Evolutionary conservation across 2,113 vertebrate genomes (phyloP).

Genomic region (Cololabis saira): DNA sequence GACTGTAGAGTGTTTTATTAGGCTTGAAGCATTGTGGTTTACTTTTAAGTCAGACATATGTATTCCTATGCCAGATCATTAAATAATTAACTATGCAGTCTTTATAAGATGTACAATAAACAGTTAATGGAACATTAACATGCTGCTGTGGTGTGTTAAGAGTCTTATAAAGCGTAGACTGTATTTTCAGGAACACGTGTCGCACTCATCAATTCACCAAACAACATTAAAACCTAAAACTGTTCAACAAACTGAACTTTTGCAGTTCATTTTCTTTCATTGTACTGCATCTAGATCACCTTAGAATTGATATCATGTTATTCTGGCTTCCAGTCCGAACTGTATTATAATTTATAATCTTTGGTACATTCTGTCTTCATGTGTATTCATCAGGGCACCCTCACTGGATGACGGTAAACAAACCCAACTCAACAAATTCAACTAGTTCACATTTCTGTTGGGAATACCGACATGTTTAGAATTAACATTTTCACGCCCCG

Average conservation of each 20-base stretch:
- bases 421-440: slow-evolving; percentile 56
- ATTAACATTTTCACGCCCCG: slow-evolving; percentile 62
- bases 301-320: not conserved
- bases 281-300: not conserved
- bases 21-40: slow-evolving; percentile 22
- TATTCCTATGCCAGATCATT: too few species aligned
- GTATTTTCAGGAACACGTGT: too few species aligned
- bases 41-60: not conserved
- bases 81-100: too few species aligned
- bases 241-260: not conserved
- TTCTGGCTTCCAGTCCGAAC: slow-evolving; percentile 1
- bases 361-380: slow-evolving; percentile 24
- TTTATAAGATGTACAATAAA: too few species aligned
- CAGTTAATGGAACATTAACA: too few species aligned
- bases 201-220: too few species aligned
- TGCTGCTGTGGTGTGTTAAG: too few species aligned
- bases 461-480: slow-evolving; percentile 66
- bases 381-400: slow-evolving; percentile 44
- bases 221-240: too few species aligned
- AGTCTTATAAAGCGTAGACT: too few species aligned
- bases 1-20: slow-evolving; percentile 52
- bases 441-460: slow-evolving; percentile 68
- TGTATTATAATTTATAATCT: slow-evolving; percentile 39
- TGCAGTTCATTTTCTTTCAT: not conserved
- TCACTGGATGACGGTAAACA: slow-evolving; percentile 45